phyloP scores from a whole-genome alignment of 2,888 invertebrate species.

The Coelinius sp. region DNA sequence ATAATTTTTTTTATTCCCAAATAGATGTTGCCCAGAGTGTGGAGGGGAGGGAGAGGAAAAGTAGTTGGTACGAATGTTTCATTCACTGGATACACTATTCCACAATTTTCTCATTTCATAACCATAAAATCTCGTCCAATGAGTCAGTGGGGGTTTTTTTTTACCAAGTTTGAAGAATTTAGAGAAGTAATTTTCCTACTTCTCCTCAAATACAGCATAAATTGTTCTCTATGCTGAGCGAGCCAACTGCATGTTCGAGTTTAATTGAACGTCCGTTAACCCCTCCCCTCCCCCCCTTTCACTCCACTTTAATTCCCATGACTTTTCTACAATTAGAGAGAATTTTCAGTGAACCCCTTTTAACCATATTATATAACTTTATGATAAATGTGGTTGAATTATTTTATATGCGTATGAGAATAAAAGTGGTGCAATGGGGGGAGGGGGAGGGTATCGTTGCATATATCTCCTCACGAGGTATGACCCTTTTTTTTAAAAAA shows the following conservation, averaged over 20 bases:
- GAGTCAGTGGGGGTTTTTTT: background rate
- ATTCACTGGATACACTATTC: background rate
- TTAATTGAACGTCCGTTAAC: constrained; percentile 10
- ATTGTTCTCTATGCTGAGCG: background rate
- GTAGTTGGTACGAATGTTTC: background rate
- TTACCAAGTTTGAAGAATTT: background rate
- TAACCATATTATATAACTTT: background rate
- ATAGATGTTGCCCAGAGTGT: background rate
- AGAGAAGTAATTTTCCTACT: background rate
- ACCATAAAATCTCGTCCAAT: background rate
- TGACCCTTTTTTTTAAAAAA: background rate
- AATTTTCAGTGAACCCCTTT: background rate
- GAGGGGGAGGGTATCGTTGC: background rate
- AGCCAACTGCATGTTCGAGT: constrained; percentile 9
- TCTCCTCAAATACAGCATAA: background rate
- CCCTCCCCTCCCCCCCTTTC: background rate
- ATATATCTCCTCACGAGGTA: background rate
- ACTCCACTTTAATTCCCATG: background rate
- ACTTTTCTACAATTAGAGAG: background rate
- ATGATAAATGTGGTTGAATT: background rate
- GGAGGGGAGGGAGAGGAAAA: background rate
- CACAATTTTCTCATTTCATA: background rate
- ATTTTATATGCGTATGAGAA: background rate
- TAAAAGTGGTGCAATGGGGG: background rate
- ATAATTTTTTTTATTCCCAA: constrained; percentile 11